Conservation (phyloP, 2,888 invertebrate genomes). For the Panopea generosa region DNA sequence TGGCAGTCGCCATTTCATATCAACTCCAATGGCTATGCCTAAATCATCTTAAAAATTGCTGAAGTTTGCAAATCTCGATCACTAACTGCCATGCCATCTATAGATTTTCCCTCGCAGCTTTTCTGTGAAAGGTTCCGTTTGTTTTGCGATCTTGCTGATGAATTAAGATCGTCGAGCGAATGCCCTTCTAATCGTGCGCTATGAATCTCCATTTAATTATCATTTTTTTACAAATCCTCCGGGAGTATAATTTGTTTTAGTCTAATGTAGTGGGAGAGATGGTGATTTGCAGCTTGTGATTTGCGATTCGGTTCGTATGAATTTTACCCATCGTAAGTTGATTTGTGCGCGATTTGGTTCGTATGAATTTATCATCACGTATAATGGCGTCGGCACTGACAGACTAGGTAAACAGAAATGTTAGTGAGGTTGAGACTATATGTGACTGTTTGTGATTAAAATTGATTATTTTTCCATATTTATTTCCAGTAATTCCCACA, state of each 20-base stretch:
- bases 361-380: conserved; percentile 62
- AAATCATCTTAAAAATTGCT: too few species aligned
- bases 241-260: conserved; percentile 55
- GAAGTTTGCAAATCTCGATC: too few species aligned
- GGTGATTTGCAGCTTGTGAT: conserved; percentile 59
- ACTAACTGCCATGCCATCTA: too few species aligned
- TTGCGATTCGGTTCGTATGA: conserved; percentile 55
- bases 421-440: conserved; percentile 66
- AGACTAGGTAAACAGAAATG: conserved; percentile 74
- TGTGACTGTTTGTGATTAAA: conserved; percentile 74
- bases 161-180: conserved; percentile 33
- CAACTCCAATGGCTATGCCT: too few species aligned
- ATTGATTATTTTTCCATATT: conserved; percentile 75
- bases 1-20: too few species aligned
- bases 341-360: conserved; percentile 36
- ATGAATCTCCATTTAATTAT: conserved; percentile 33
- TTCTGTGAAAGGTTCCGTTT: too few species aligned
- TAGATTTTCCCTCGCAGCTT: too few species aligned
- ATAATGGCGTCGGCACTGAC: conserved; percentile 42
- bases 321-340: conserved; percentile 51
- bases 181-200: conserved; percentile 33
- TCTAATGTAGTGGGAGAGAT: conserved; percentile 50
- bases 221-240: conserved; percentile 40
- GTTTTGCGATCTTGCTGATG: conserved; percentile 30
- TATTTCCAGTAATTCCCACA: conserved; percentile 55